Base-by-base conservation (phyloP, 1,140 invertebrate species). In the Pseudobourletiella spinata region DNA sequence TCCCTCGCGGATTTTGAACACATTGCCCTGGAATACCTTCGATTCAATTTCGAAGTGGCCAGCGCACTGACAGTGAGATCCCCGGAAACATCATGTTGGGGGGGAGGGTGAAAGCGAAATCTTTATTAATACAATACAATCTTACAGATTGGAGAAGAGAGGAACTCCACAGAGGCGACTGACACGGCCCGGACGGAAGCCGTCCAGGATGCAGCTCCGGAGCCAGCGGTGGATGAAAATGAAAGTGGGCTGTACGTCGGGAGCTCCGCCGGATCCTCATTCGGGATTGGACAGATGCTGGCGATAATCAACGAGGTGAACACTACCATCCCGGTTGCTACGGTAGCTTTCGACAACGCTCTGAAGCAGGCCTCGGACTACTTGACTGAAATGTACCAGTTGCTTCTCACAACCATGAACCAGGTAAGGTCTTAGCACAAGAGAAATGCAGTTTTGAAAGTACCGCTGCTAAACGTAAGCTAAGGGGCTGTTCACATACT, bases 281-380 rank as follows among this genome's bases (percentile, higher is more conserved):
- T 50, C 51, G 58, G 58, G 2, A 16, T 59, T 15, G 44, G 43
- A 2, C 58, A 59, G 11, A 26, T 59, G 18, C 22, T 59, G 3
- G 58, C 58, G n/a, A 20, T 50, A 2, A 16, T 59, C 11, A 25
- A 59, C 16, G 35, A 48, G 6, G 24, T 52, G 16, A 29, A 59
- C 26, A 24, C 24, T 3, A 26, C n/a, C 20, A 20, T 28, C 16
- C 26, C 44, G 16, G 29, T 59, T 18, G n/a, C 29, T 20, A 26
- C 44, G 15, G n/a, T 29, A 25, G 43, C 26, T 25, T 59, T 59
- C 24, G 29, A 59, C 3, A 8, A 50, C 4, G 3, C 20, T 15
- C 16, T 59, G 11, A 42, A 2, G 4, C 6, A 26, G 2, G 44
- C 58, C 16, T 46, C 58, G 32, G 44, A 48, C 6, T 50, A 44